Base-by-base conservation (phyloP, 2,888 invertebrate genomes). In the Anthrax anthrax region DNA sequence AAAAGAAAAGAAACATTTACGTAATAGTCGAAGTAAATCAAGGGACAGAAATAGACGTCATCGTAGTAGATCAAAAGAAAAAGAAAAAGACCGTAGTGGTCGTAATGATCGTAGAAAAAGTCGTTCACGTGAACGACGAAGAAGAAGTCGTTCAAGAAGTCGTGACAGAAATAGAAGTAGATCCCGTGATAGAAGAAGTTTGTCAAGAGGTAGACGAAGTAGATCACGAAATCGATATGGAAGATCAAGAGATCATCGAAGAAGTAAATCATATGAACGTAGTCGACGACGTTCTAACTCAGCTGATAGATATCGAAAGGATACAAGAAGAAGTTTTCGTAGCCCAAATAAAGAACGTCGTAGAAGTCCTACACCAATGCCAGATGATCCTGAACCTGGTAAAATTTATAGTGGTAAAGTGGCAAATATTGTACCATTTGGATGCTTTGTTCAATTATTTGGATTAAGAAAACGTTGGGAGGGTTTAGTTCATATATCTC, bases 401-500 rank as follows among this genome's bases (percentile, higher is more conserved):
- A 84, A 84, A 59, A 90, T 98, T 55, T 97, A 95, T 63, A 77
- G 77, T 51, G 98, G 95, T 0, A 85, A 89, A 67, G 91, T 98
- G 0, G 89, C 91, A 1, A 96, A 91, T 58, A 87, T 96, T 54
- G 92, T 95, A 44, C 84, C 88, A n/a, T 99, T 97, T 69, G 98
- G 98, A 2, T 96, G 96, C 63, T 98, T 98, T 66, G 91, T 96
- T 0, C 92, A 95, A 68, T 72, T 98, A 18, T 91, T 95, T 60
- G 94, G 95, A 0, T 71, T 98, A 42, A 76, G 81, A 42, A 83
- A 86, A 55, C 76, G 85, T 39, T 89, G 89, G 81, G 98, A 98
- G 65, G 98, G 98, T 0, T 72, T 98, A 0, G 95, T 96, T 2
- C 98, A 99, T 62, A 96, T 98, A 57, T 97, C 97, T 1, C 88